Conservation (phyloP, 2,797 vertebrate genomes). For the Lemur catta region DNA sequence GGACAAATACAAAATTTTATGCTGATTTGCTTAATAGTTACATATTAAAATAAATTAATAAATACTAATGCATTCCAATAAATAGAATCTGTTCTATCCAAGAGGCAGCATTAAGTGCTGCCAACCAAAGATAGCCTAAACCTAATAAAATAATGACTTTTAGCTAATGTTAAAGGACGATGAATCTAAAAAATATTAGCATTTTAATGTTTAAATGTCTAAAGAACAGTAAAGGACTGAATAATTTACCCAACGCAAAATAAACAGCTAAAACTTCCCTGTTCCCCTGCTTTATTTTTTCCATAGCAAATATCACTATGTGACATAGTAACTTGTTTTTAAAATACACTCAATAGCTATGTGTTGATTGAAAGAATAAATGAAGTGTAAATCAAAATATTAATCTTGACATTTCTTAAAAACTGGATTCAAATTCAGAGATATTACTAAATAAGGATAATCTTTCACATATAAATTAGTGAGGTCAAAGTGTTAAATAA, state of each 20-base stretch:
- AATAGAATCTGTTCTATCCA: not conserved
- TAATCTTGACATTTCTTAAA: not conserved
- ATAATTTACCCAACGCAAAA: not conserved
- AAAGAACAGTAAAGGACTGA: not conserved
- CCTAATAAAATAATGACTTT: not conserved
- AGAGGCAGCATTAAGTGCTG: not conserved
- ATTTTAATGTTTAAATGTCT: constrained; percentile 9
- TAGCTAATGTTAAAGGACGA: not conserved
- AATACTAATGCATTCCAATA: not conserved
- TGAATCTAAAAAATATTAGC: not conserved
- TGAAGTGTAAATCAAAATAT: constrained; percentile 8
- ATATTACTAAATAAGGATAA: not conserved
- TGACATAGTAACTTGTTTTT: not conserved
- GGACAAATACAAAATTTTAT: not conserved
- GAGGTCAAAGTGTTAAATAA: not conserved
- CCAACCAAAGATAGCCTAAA: not conserved
- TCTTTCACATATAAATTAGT: not conserved
- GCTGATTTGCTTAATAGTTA: not conserved
- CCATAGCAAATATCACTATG: constrained; percentile 11
- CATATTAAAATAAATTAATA: not conserved
- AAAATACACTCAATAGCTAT: not conserved
- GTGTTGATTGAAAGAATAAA: constrained; percentile 39
- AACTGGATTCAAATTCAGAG: constrained; percentile 33
- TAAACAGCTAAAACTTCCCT: not conserved
- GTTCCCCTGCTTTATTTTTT: constrained; percentile 4